phyloP scores from a whole-genome alignment of 2,113 vertebrate species.

The Benitochromis conjunctus region DNA sequence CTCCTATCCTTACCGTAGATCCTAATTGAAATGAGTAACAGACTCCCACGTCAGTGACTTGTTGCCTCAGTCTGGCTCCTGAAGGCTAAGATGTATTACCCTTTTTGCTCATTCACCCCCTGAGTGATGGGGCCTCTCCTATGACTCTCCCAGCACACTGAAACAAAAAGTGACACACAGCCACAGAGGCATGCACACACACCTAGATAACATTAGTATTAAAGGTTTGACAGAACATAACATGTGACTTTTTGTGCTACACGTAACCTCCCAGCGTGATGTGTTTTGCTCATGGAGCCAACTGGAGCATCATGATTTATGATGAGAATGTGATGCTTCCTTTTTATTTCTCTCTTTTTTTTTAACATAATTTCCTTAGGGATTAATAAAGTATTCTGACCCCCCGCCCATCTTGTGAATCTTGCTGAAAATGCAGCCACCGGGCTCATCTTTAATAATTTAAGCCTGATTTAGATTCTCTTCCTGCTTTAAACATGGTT shows the following conservation, averaged over 20 bases:
- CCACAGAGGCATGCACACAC: background rate
- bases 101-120: background rate
- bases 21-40: background rate
- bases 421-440: background rate
- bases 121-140: background rate
- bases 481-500: background rate
- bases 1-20: background rate
- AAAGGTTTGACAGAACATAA: background rate
- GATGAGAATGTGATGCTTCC: background rate
- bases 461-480: background rate
- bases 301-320: background rate
- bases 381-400: too few relatives aligned
- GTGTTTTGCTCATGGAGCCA: background rate
- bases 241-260: background rate
- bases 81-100: background rate
- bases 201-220: background rate
- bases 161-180: background rate
- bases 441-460: background rate
- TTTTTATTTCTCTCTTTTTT: background rate
- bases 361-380: too few relatives aligned
- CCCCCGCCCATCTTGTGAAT: background rate
- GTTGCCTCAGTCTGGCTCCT: slow-evolving; percentile 1
- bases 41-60: background rate
- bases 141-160: background rate
- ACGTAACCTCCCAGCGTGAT: background rate